Conservation (phyloP, 2,797 vertebrate genomes). For the Pachyuromys duprasi region DNA sequence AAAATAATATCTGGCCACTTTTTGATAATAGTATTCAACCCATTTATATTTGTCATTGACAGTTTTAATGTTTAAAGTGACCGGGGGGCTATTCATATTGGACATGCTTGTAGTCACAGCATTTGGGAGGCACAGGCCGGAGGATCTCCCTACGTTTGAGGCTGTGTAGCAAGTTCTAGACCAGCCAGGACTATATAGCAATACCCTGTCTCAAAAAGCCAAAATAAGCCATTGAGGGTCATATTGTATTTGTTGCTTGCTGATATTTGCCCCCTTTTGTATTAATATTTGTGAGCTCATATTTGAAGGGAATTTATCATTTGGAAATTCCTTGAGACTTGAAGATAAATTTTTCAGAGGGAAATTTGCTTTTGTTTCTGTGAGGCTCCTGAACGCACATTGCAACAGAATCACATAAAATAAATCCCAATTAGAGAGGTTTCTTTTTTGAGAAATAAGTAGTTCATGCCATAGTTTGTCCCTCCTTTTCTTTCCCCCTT, state of each 20-base stretch:
- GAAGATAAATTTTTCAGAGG: background rate
- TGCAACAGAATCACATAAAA: background rate
- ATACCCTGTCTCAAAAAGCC: background rate
- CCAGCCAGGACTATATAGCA: background rate
- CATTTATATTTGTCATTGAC: background rate
- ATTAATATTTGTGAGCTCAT: background rate
- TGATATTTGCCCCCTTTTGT: slow-evolving; percentile 2
- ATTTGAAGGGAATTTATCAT: background rate
- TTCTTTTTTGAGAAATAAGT: background rate
- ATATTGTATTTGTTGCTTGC: background rate
- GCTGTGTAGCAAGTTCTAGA: background rate
- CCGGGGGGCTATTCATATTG: background rate
- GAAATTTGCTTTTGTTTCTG: background rate
- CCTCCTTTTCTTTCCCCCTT: background rate
- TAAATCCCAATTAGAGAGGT: background rate
- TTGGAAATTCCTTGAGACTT: background rate
- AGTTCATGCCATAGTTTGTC: background rate
- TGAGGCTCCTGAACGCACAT: background rate
- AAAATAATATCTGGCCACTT: background rate
- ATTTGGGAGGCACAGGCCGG: background rate
- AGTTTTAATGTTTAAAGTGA: background rate
- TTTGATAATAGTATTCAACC: background rate
- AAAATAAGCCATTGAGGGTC: background rate
- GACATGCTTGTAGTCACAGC: background rate
- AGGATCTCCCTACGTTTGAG: background rate